Evolutionary conservation across 2,113 vertebrate genomes (phyloP).

Genomic region (Etheostoma spectabile): DNA sequence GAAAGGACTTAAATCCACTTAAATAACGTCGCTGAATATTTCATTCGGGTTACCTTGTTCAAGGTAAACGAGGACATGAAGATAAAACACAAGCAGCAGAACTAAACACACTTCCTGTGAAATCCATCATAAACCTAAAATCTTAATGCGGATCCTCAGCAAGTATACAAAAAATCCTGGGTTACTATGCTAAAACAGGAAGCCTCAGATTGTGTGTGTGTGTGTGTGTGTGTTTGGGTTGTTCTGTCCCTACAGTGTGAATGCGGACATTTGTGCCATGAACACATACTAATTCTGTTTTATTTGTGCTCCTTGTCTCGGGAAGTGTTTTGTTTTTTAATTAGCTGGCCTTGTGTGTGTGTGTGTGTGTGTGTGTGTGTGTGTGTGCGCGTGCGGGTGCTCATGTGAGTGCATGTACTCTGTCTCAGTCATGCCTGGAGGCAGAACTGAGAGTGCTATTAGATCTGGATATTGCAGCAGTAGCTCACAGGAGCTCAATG

Average conservation of each 20-base stretch:
- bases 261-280: constrained; percentile 41
- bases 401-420: constrained; percentile 24
- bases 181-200: neutral
- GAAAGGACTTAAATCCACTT: neutral
- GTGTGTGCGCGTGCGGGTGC: neutral
- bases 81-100: neutral
- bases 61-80: constrained; percentile 3
- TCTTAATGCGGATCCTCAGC: neutral
- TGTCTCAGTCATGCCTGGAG: constrained; percentile 51
- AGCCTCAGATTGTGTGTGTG: neutral
- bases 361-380: neutral
- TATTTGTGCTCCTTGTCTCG: constrained; percentile 57
- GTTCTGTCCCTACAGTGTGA: neutral
- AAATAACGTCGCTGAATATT: neutral
- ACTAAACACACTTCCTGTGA: neutral
- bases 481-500: constrained; percentile 69
- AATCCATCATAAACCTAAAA: neutral
- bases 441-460: constrained; percentile 69
- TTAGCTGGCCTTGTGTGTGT: constrained; percentile 24
- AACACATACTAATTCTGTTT: constrained; percentile 66
- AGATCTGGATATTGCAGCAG: constrained; percentile 72
- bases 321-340: constrained; percentile 52
- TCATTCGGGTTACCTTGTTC: neutral
- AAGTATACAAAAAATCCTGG: neutral
- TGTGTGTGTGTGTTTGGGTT: constrained; percentile 2